Conservation (phyloP, 1,140 invertebrate genomes). For the Drosophila pectinifera region DNA sequence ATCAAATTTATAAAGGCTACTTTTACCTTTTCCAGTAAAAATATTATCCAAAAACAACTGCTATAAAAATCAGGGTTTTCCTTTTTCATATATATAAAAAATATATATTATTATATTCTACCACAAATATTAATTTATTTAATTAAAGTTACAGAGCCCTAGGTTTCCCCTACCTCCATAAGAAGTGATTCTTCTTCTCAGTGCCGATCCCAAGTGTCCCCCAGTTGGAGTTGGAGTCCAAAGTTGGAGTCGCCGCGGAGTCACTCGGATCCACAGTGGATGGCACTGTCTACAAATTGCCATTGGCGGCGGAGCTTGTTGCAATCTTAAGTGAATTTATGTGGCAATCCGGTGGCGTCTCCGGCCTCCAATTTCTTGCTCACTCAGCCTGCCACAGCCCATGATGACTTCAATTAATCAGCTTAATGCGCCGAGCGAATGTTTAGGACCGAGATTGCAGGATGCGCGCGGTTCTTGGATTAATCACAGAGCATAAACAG, state of each 20-base stretch:
- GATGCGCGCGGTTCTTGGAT: conserved; percentile 34
- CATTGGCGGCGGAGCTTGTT: conserved; percentile 49
- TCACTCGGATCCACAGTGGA: conserved; percentile 26
- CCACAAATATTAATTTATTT: no score
- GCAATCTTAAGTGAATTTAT: conserved; percentile 81
- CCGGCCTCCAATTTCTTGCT: conserved; percentile 44
- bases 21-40: no score
- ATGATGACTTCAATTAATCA: conserved; percentile 82
- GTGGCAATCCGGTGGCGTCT: conserved; percentile 69
- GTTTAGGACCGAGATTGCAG: conserved; percentile 66
- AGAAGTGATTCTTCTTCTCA: neutral
- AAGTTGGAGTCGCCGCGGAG: conserved; percentile 15
- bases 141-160: neutral
- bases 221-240: neutral
- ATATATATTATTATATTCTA: no score
- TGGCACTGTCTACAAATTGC: conserved; percentile 58
- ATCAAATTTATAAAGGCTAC: no score
- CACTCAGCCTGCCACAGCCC: conserved; percentile 60
- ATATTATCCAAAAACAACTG: no score
- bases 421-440: conserved; percentile 62
- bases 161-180: no score
- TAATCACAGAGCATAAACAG: conserved; percentile 28
- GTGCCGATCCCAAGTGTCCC: conserved; percentile 52
- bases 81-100: no score
- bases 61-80: no score